These are phyloP conservation scores for Mesaphorura yosii DNA, from an alignment of 1,140 invertebrate species.

Conservation along the genomic window DNA sequence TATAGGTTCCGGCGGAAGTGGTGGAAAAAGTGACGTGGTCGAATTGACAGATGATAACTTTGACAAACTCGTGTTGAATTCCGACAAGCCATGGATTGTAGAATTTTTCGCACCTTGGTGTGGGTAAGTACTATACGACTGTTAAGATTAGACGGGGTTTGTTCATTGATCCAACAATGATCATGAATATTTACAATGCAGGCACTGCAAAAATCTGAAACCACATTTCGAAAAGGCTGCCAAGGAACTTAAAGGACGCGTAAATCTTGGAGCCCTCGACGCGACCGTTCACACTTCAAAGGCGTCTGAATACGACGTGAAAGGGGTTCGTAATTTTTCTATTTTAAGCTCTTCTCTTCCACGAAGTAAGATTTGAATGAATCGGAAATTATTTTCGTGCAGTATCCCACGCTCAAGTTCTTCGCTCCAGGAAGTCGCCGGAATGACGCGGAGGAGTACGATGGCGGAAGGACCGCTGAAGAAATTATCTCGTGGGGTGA, in stretches of 20 bases:
- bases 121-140: no score
- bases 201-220: conserved; percentile 67
- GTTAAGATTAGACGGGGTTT: neutral
- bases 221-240: conserved; percentile 93
- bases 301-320: conserved; percentile 63
- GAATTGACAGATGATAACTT: conserved; percentile 92
- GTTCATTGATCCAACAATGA: neutral
- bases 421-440: conserved; percentile 79
- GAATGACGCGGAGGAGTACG: conserved; percentile 56
- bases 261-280: conserved; percentile 88
- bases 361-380: no score
- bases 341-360: no score
- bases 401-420: conserved; percentile 49
- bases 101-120: conserved; percentile 98
- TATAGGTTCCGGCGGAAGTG: conserved; percentile 24
- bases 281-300: conserved; percentile 80
- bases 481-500: conserved; percentile 85
- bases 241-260: conserved; percentile 82
- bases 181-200: neutral
- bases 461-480: conserved; percentile 69
- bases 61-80: conserved; percentile 74
- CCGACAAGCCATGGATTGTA: conserved; percentile 88
- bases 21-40: conserved; percentile 64
- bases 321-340: conserved; percentile 92
- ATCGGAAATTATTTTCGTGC: no score